Percentiles rank a stretch among this genome's conserved stretches.
phyloP scores from a whole-genome alignment of 2,888 invertebrate species.

The Noctua janthe region DNA sequence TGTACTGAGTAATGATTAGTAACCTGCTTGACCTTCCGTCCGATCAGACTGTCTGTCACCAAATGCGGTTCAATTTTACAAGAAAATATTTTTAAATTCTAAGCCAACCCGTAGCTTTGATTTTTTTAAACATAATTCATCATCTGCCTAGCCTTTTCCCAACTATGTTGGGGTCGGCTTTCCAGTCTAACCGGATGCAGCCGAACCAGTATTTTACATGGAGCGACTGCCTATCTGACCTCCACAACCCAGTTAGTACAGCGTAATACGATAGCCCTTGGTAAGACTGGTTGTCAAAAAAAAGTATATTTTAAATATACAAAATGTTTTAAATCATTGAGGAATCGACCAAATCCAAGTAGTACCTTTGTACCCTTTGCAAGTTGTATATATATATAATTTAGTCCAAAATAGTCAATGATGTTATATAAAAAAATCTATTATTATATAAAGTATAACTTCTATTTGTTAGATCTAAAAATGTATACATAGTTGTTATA shows the following conservation, averaged over 20 bases:
- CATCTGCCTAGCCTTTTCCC: background rate
- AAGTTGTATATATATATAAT: constrained; percentile 21
- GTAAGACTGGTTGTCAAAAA: background rate
- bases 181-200: background rate
- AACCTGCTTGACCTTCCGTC: background rate
- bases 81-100: background rate
- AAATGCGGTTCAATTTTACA: constrained; percentile 5
- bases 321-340: constrained; percentile 1
- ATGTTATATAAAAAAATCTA: constrained; percentile 6
- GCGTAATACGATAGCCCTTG: background rate
- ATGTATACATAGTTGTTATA: constrained; percentile 20
- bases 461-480: constrained; percentile 44
- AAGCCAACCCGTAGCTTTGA: background rate
- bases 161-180: background rate
- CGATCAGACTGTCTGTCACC: background rate
- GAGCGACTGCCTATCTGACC: background rate
- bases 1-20: no score
- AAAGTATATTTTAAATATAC: background rate
- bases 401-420: constrained; percentile 46
- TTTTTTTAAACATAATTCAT: background rate
- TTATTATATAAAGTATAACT: constrained; percentile 11
- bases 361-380: background rate
- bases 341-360: constrained; percentile 12
- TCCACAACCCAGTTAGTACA: no score
- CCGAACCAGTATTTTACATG: background rate